Evolutionary conservation across 2,113 vertebrate genomes (phyloP), one percentile per base, ranked within the genome.

Genomic region (Oryzias melastigma): DNA sequence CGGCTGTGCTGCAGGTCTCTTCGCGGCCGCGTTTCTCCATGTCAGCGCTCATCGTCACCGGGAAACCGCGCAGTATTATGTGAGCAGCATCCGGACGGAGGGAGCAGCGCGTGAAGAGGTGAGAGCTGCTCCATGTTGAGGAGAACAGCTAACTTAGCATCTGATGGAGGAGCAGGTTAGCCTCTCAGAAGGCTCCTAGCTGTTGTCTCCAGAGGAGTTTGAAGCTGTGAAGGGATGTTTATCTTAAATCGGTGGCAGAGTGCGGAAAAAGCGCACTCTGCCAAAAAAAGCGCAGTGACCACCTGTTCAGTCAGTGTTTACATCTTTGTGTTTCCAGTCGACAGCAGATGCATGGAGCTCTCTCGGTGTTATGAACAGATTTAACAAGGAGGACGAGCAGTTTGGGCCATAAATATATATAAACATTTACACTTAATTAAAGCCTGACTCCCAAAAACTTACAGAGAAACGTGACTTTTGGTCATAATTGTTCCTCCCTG

Each of bases 241-340:
- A 14, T 43, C 10, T 0, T 15, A 40, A 54, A 66, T 5, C 1
- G 10, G 46, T 58, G 14, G 19, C 47, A 20, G 8, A 52, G 56
- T 46, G 29, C 4, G 27, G 45, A 2, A 7, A 15, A 43, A 52
- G 18, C 22, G 22, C 22, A 22, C 22, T 22, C 22, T 22, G 22
- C 3, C 2, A 27, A 27, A 27, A 27, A 27, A 27, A 27, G 4
- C 51, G 17, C 56, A 41, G 1, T 57, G 78, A 57, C 84, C 86
- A 88, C 86, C 83, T 89, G 86, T 83, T 85, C 81, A 83, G 60
- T 85, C 81, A 83, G 60, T 89, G 84, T 89, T 87, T 85, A 88
- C 81, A 86, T 82, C 70, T 58, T 45, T 76, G 52, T 65, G 66
- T 65, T 73, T 61, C 57, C 52, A 12, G 68, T 65, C 52, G 29